A percentile compares a stretch with the other conserved stretches of the same genome.
phyloP scores from a whole-genome alignment of 1,140 invertebrate genomes.

The Penaeus indicus region DNA sequence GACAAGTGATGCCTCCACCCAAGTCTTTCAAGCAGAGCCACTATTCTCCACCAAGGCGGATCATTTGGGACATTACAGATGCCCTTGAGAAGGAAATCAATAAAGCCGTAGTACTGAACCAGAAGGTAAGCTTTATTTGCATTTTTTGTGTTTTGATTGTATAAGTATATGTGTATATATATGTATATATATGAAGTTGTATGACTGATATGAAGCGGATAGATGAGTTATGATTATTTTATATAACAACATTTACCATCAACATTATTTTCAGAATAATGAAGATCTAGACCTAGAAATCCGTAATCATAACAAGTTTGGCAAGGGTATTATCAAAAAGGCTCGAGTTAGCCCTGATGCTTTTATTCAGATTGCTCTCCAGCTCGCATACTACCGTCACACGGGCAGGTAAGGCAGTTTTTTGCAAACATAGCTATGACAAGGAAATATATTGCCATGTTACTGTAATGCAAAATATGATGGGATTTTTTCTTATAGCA shows the following conservation, averaged over 20 bases:
- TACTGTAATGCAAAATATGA: too few species aligned
- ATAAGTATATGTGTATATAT: too few species aligned
- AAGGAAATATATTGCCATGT: too few species aligned
- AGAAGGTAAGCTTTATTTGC: conserved; percentile 66
- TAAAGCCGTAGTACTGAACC: conserved; percentile 68
- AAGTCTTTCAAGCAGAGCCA: conserved; percentile 69
- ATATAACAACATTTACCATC: not conserved
- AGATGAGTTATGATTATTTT: conserved; percentile 7
- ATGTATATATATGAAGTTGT: too few species aligned
- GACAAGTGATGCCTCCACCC: conserved; percentile 69
- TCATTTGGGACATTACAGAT: conserved; percentile 69
- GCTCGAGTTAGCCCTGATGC: conserved; percentile 73
- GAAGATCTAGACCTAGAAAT: conserved; percentile 72
- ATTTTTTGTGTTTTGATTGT: not conserved
- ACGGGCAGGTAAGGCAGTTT: conserved; percentile 67
- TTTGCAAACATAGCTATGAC: too few species aligned
- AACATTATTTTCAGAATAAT: conserved; percentile 69
- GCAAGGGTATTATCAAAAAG: conserved; percentile 74
- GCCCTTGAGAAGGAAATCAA: conserved; percentile 67
- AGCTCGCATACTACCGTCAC: conserved; percentile 70
- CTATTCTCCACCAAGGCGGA: conserved; percentile 66
- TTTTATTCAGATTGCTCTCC: conserved; percentile 70
- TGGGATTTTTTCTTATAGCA: too few species aligned
- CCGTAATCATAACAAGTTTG: conserved; percentile 71
- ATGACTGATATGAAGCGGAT: not conserved